A percentile compares a stretch with the other conserved stretches of the same genome.
Evolutionary conservation across 2,888 invertebrate genomes (phyloP).

Genomic region (Tiliacea aurago): DNA sequence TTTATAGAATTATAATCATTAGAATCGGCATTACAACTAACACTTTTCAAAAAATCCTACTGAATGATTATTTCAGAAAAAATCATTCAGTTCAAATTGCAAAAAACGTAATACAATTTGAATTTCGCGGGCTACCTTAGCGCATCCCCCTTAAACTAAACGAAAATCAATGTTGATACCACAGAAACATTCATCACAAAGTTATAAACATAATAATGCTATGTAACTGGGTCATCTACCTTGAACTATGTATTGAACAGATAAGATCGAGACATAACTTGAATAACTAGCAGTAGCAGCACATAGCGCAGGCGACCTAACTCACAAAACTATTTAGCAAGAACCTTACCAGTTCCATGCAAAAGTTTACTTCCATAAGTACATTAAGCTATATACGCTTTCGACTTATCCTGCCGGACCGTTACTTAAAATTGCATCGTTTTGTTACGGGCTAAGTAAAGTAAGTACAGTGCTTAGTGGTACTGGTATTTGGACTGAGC

Average conservation of each 20-base stretch:
- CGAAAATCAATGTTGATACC: constrained; percentile 48
- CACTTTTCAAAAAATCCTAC: too few relatives aligned
- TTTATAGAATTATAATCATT: too few relatives aligned
- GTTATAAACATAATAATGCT: constrained; percentile 39
- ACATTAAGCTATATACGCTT: constrained; percentile 76
- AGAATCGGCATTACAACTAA: too few relatives aligned
- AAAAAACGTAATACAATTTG: too few relatives aligned
- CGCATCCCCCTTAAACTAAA: too few relatives aligned
- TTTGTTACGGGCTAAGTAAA: constrained; percentile 85
- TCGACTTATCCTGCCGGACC: constrained; percentile 79
- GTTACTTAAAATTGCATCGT: constrained; percentile 87
- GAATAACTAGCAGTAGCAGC: constrained; percentile 13
- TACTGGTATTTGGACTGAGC: constrained; percentile 86
- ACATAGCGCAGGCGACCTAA: constrained; percentile 35
- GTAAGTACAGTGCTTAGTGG: constrained; percentile 87
- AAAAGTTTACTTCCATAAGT: constrained; percentile 69
- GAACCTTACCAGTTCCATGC: constrained; percentile 57
- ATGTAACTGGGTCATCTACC: constrained; percentile 56
- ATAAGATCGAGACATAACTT: constrained; percentile 42
- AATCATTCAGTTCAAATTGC: too few relatives aligned
- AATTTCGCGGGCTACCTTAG: too few relatives aligned
- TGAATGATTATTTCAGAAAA: too few relatives aligned
- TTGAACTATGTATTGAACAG: constrained; percentile 54
- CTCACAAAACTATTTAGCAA: constrained; percentile 58
- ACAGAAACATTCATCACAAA: constrained; percentile 42